Conservation (phyloP, 2,888 invertebrate species). For the Epistrophe grossulariae region DNA sequence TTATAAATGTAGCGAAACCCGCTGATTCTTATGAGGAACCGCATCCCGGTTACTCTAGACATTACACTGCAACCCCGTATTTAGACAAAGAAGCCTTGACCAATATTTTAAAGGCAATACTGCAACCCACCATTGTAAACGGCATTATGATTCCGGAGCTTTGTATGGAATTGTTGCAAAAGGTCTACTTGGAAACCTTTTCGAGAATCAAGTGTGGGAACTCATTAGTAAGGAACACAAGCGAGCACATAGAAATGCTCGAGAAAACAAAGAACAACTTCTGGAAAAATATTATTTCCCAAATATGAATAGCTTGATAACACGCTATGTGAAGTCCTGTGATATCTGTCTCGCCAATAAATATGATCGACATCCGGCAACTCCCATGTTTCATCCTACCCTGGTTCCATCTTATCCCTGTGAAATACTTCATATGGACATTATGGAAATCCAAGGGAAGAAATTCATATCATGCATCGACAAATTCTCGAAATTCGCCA, state of each 20-base stretch:
- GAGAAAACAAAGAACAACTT: no score
- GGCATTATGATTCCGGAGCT: background rate
- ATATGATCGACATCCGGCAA: no score
- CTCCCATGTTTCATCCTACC: no score
- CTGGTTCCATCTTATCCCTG: no score
- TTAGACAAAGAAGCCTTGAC: background rate
- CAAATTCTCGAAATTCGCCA: background rate
- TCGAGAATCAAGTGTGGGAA: conserved; percentile 12
- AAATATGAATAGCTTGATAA: no score
- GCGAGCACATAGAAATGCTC: conserved; percentile 22
- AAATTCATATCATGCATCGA: conserved; percentile 30
- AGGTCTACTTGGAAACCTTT: background rate
- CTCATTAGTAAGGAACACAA: conserved; percentile 50
- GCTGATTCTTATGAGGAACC: background rate
- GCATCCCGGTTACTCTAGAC: background rate
- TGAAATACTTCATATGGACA: no score
- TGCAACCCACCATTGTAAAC: background rate
- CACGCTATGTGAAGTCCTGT: no score
- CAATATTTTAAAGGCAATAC: background rate
- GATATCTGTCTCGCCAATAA: no score
- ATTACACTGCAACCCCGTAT: background rate
- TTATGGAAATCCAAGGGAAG: conserved; percentile 26
- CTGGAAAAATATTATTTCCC: no score
- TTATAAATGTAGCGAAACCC: background rate
- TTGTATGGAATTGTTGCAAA: background rate